Conservation (phyloP, 2,888 invertebrate genomes). For the Argynnis bischoffii region DNA sequence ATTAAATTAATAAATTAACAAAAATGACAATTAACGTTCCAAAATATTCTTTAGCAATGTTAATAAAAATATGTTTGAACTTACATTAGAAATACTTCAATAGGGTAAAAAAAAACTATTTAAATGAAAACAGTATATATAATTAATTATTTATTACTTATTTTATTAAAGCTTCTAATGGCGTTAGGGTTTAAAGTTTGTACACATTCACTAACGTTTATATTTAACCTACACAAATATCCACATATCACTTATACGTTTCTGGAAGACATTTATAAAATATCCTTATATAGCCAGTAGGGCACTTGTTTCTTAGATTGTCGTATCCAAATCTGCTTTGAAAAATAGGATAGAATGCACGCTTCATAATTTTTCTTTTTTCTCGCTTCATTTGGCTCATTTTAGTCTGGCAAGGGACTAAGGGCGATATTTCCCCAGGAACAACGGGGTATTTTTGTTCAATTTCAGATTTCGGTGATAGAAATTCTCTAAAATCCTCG, state of each 20-base stretch:
- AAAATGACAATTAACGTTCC: not conserved
- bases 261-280: not conserved
- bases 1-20: not conserved
- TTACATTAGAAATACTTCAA: too few species aligned
- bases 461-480: slow-evolving; percentile 20
- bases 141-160: slow-evolving; percentile 15
- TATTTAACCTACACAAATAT: not conserved
- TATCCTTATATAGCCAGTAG: not conserved
- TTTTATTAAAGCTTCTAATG: slow-evolving; percentile 35
- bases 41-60: too few species aligned
- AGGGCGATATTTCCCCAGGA: slow-evolving; percentile 44
- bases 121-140: not conserved
- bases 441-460: slow-evolving; percentile 37
- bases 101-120: too few species aligned
- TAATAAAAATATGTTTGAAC: too few species aligned
- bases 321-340: too few species aligned
- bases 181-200: slow-evolving; percentile 3
- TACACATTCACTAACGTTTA: slow-evolving; percentile 7
- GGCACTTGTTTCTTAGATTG: slow-evolving; percentile 9
- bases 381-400: slow-evolving; percentile 38
- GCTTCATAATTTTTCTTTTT: not conserved
- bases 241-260: not conserved
- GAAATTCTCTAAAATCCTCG: slow-evolving; percentile 13
- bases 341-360: not conserved
- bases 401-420: slow-evolving; percentile 45